Conservation (phyloP, 2,888 invertebrate species). For the Epinotia demarniana region DNA sequence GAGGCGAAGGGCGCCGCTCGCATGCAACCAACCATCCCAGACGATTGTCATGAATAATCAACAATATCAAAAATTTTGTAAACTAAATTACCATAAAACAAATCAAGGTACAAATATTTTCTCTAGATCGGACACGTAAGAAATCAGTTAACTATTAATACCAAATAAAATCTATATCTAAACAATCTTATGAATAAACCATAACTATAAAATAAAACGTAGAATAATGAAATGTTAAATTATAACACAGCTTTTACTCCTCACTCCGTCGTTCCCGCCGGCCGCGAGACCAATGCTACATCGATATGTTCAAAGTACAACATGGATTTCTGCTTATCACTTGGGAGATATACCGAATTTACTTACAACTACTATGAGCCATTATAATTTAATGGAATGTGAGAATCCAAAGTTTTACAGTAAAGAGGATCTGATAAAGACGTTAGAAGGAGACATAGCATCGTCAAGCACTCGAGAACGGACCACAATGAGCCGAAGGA, state of each 20-base stretch:
- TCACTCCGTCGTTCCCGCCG: slow-evolving; percentile 71
- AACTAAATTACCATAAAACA: slow-evolving; percentile 77
- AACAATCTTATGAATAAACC: slow-evolving; percentile 81
- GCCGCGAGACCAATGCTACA: slow-evolving; percentile 76
- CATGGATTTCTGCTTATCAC: slow-evolving; percentile 40
- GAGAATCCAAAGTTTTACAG: slow-evolving; percentile 57
- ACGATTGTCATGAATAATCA: slow-evolving; percentile 80
- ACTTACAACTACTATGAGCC: slow-evolving; percentile 62
- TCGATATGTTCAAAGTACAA: slow-evolving; percentile 51
- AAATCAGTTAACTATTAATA: slow-evolving; percentile 79
- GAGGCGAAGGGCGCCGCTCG: slow-evolving; percentile 53
- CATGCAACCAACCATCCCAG: slow-evolving; percentile 57
- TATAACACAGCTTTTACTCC: slow-evolving; percentile 83
- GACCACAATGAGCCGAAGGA: slow-evolving; percentile 73
- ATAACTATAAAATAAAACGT: slow-evolving; percentile 83
- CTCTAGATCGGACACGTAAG: slow-evolving; percentile 75
- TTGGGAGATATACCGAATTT: slow-evolving; percentile 43
- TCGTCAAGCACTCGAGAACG: slow-evolving; percentile 73
- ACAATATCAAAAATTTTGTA: slow-evolving; percentile 77
- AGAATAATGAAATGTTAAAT: slow-evolving; percentile 83
- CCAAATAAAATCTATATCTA: slow-evolving; percentile 83
- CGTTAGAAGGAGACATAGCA: slow-evolving; percentile 72
- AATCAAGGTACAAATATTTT: slow-evolving; percentile 80
- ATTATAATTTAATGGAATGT: slow-evolving; percentile 81
- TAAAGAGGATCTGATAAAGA: slow-evolving; percentile 55